phyloP scores from a whole-genome alignment of 2,797 vertebrate genomes.

The Amniataba percoides region DNA sequence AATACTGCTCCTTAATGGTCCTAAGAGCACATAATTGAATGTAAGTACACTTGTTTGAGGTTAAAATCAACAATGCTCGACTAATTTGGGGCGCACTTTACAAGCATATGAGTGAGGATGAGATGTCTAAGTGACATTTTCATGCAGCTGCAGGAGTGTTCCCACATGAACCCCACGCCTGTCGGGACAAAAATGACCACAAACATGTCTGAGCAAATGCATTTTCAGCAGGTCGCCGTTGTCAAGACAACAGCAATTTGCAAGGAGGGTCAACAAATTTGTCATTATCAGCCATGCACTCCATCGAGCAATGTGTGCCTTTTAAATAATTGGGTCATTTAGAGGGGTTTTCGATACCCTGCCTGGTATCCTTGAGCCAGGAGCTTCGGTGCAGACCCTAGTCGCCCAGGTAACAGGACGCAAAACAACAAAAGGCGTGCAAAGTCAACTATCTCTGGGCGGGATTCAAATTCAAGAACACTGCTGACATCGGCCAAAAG shows the following conservation, averaged over 20 bases:
- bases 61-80: slow-evolving; percentile 17
- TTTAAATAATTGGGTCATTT: slow-evolving; percentile 68
- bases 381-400: slow-evolving; percentile 26
- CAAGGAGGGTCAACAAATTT: slow-evolving; percentile 57
- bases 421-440: slow-evolving; percentile 67
- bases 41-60: not conserved
- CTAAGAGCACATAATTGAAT: slow-evolving; percentile 4
- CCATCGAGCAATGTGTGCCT: slow-evolving; percentile 64
- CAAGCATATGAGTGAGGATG: not conserved
- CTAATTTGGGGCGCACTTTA: not conserved
- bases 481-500: slow-evolving; percentile 65
- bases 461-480: slow-evolving; percentile 73
- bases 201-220: slow-evolving; percentile 48
- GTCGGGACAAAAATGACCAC: slow-evolving; percentile 48
- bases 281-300: slow-evolving; percentile 39
- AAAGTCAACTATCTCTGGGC: slow-evolving; percentile 76
- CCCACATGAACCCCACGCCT: slow-evolving; percentile 31
- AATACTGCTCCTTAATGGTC: not conserved
- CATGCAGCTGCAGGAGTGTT: slow-evolving; percentile 37
- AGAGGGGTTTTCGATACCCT: slow-evolving; percentile 45
- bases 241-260: slow-evolving; percentile 67
- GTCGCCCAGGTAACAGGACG: slow-evolving; percentile 73
- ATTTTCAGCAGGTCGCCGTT: slow-evolving; percentile 54
- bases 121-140: slow-evolving; percentile 49
- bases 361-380: slow-evolving; percentile 37